These are phyloP conservation scores for Drosophila nigritarsus DNA, from an alignment of 2,888 invertebrate species.

Conservation along the genomic window DNA sequence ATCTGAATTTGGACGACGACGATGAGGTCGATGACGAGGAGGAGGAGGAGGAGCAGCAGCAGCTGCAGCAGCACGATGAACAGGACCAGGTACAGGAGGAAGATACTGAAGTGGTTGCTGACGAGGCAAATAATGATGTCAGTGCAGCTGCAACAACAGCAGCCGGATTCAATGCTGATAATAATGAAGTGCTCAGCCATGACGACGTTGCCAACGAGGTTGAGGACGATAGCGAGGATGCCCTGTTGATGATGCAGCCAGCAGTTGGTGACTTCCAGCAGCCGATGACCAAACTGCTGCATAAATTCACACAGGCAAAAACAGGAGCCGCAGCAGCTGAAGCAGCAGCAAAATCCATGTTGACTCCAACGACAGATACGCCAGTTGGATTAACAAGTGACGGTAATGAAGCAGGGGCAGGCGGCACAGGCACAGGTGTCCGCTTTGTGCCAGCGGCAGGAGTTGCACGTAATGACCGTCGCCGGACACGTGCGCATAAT, in stretches of 20 bases:
- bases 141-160: constrained; percentile 41
- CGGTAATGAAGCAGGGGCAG: constrained; percentile 50
- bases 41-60: constrained; percentile 10
- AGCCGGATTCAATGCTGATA: constrained; percentile 55
- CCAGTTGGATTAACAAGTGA: constrained; percentile 55
- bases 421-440: constrained; percentile 63
- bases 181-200: constrained; percentile 62
- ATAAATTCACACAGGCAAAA: constrained; percentile 53
- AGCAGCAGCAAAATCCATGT: constrained; percentile 9
- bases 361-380: constrained; percentile 19
- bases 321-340: constrained; percentile 10
- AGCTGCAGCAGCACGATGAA: background rate
- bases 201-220: constrained; percentile 36
- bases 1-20: constrained; percentile 71
- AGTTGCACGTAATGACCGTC: constrained; percentile 58
- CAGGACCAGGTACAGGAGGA: constrained; percentile 13
- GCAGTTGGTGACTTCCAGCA: constrained; percentile 33
- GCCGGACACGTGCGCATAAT: constrained; percentile 59
- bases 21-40: constrained; percentile 52
- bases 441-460: constrained; percentile 54
- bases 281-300: constrained; percentile 40
- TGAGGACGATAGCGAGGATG: constrained; percentile 19
- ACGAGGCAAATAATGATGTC: constrained; percentile 68
- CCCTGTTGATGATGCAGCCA: constrained; percentile 59
- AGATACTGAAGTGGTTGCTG: constrained; percentile 45